Evolutionary conservation across 2,797 vertebrate species (phyloP).

Genomic region (Sebastes iracundus): DNA sequence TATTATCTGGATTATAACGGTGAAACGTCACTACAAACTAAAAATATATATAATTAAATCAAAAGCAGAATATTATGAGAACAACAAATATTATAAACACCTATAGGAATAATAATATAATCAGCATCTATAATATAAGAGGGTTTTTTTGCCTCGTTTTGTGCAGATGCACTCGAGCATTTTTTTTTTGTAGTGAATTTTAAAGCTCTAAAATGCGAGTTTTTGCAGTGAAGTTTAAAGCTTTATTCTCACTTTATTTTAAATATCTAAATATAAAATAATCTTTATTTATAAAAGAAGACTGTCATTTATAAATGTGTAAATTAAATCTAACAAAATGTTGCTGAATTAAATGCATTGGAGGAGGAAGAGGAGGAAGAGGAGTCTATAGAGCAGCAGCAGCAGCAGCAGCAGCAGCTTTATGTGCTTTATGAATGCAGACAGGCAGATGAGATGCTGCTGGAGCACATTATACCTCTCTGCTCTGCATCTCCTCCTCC

Average conservation of each 20-base stretch:
- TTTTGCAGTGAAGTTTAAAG: background rate
- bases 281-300: background rate
- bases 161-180: background rate
- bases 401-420: too few relatives aligned
- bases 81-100: background rate
- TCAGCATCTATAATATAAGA: background rate
- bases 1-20: background rate
- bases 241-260: background rate
- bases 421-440: constrained; percentile 2
- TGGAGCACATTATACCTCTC: constrained; percentile 27
- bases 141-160: too few relatives aligned
- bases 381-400: background rate
- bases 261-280: background rate
- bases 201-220: background rate
- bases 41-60: background rate
- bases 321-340: background rate
- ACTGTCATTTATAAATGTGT: background rate
- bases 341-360: background rate
- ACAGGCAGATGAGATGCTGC: constrained; percentile 54
- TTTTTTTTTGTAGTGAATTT: background rate
- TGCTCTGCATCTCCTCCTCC: too few relatives aligned
- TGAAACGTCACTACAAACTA: background rate
- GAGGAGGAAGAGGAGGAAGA: background rate
- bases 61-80: background rate
- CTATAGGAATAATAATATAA: background rate